Evolutionary conservation across 2,888 invertebrate genomes (phyloP), one percentile per base, ranked within the genome.

Genomic region (Ochropleura plecta): DNA sequence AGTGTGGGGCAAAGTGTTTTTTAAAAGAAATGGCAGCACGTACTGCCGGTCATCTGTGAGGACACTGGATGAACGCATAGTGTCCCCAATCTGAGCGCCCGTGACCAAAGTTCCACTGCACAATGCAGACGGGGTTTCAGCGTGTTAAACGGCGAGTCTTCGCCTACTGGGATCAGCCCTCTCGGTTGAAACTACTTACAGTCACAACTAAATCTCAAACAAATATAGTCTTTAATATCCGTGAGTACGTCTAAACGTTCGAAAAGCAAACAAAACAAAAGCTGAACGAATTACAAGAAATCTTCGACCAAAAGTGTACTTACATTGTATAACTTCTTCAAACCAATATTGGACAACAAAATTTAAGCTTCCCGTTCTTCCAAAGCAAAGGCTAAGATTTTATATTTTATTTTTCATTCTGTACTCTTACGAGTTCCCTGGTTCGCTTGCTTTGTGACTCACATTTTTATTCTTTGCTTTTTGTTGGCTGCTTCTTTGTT

Each of bases 331-430:
- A 73, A 73, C 63, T 83, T 80, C 70, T 62, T 67, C 53, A 48
- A 60, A 81, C 84, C 84, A 81, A 82, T 82, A 81, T 81, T 81
- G 81, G 59, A 76, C 76, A 84, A 64, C 81, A 81, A 73, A 81
- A 83, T 84, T 81, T 74, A 65, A 74, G 78, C 78, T 81, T 77
- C 72, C 60, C 68, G 49, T 74, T 30, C 64, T 49, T 10, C 70
- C 20, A 81, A 70, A n/a, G 66, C 66, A 81, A 73, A 78, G 73
- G 72, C 71, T 71, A 42, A 46, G 70, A 70, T 73, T 84, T 76
- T 82, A 73, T 70, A 44, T 62, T 62, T 62, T 62, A 62, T 62
- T 82, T 84, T 79, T 79, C 64, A 76, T 79, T 85, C 70, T 60
- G 55, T 62, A 70, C 69, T 49, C 72, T 70, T 79, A 84, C 70